Percentiles rank a stretch among this genome's conserved stretches.
These are phyloP conservation scores for Thera obeliscata DNA, from an alignment of 2,888 invertebrate genomes.

Conservation along the genomic window DNA sequence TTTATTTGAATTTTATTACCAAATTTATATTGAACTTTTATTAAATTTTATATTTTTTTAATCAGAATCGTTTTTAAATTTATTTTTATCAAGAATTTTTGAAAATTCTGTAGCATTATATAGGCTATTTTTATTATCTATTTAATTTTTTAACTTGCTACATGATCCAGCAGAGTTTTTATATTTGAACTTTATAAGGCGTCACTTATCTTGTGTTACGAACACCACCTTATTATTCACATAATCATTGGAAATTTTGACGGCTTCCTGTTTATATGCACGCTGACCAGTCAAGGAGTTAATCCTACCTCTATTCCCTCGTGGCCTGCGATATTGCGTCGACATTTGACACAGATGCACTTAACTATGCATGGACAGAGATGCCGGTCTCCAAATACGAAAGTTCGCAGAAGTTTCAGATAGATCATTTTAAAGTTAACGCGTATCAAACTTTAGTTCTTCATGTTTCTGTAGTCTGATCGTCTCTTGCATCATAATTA, in stretches of 20 bases:
- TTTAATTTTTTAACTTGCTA: too few relatives aligned
- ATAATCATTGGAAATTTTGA: constrained; percentile 1
- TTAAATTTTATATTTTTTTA: too few relatives aligned
- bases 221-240: neutral
- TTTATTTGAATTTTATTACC: too few relatives aligned
- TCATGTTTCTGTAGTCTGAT: neutral
- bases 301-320: constrained; percentile 59
- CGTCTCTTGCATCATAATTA: constrained; percentile 9
- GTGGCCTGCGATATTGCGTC: constrained; percentile 74
- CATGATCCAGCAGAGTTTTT: too few relatives aligned
- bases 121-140: too few relatives aligned
- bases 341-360: constrained; percentile 76
- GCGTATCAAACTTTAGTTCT: constrained; percentile 25
- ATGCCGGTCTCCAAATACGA: constrained; percentile 66
- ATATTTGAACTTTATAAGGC: too few relatives aligned
- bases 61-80: too few relatives aligned
- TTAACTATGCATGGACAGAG: constrained; percentile 81
- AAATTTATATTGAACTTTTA: too few relatives aligned
- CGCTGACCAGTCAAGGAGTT: constrained; percentile 62
- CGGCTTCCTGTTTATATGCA: constrained; percentile 21
- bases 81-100: too few relatives aligned
- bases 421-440: constrained; percentile 65
- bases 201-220: neutral
- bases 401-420: constrained; percentile 65
- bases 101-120: too few relatives aligned